Conservation (phyloP, 2,888 invertebrate species). For the Fragum whitleyi region DNA sequence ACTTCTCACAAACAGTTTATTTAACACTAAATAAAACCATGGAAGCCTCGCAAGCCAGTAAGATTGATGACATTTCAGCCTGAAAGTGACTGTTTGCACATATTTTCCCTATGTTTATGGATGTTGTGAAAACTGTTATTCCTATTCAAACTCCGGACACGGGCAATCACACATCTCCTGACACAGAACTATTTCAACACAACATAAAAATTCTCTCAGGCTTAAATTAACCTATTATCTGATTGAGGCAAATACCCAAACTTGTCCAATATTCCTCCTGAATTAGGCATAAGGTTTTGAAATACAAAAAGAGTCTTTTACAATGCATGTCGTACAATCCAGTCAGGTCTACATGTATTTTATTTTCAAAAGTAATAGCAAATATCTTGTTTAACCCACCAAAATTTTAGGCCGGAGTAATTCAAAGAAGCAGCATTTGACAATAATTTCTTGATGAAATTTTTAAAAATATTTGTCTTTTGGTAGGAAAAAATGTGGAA, state of each 20-base stretch:
- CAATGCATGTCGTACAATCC: too few relatives aligned
- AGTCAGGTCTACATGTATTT: too few relatives aligned
- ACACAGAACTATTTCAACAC: slow-evolving; percentile 19
- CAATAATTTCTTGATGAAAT: too few relatives aligned
- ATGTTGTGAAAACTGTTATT: slow-evolving; percentile 70
- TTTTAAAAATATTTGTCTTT: too few relatives aligned
- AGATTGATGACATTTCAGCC: slow-evolving; percentile 23
- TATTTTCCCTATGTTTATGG: slow-evolving; percentile 60
- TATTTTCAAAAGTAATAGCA: too few relatives aligned
- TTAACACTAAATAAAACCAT: slow-evolving; percentile 20
- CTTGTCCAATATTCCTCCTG: too few relatives aligned
- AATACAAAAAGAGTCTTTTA: too few relatives aligned
- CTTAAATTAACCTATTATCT: neutral
- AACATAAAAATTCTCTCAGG: neutral
- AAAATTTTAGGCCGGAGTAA: too few relatives aligned
- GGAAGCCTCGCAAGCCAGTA: neutral
- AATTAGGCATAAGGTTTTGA: too few relatives aligned
- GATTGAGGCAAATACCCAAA: neutral
- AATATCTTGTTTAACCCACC: too few relatives aligned
- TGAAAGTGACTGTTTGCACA: slow-evolving; percentile 56
- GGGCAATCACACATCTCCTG: slow-evolving; percentile 13
- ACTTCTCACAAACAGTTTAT: slow-evolving; percentile 26
- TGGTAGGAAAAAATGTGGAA: neutral
- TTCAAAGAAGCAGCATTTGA: too few relatives aligned
- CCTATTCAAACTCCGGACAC: slow-evolving; percentile 35